Evolutionary conservation across 2,888 invertebrate genomes (phyloP).

Genomic region (Macrophya alboannulata): DNA sequence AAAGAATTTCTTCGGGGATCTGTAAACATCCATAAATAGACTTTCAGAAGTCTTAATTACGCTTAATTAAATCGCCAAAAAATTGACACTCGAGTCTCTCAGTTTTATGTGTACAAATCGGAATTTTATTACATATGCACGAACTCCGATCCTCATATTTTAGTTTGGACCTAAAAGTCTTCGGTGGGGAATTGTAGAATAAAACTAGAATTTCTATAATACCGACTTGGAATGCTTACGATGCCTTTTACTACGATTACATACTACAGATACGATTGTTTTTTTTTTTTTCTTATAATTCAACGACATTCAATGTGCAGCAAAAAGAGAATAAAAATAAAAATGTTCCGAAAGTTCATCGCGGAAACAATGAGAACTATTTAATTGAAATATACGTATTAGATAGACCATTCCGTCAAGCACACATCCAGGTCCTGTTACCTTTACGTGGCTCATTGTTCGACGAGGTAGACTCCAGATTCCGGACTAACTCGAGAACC

Average conservation of each 20-base stretch:
- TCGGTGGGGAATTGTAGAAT: no score
- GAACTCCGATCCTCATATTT: no score
- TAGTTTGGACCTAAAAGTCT: no score
- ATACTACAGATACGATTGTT: no score
- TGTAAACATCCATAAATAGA: no score
- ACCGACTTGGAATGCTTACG: no score
- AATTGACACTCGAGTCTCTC: no score
- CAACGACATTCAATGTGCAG: background rate
- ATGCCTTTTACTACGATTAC: background rate
- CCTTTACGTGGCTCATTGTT: constrained; percentile 49
- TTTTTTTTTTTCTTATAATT: background rate
- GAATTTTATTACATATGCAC: no score
- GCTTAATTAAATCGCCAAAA: no score
- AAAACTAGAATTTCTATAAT: no score
- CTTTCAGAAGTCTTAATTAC: no score
- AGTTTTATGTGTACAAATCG: no score
- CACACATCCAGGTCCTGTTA: constrained; percentile 48
- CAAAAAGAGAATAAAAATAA: background rate
- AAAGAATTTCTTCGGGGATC: background rate
- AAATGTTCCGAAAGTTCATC: background rate
- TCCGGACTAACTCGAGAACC: background rate
- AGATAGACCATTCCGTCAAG: background rate
- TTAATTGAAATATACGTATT: constrained; percentile 45
- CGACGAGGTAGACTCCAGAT: background rate
- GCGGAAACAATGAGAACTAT: constrained; percentile 14